Evolutionary conservation across 1,140 invertebrate genomes (phyloP), one percentile per base, ranked within the genome.

Genomic region (Asbolus verrucosus): DNA sequence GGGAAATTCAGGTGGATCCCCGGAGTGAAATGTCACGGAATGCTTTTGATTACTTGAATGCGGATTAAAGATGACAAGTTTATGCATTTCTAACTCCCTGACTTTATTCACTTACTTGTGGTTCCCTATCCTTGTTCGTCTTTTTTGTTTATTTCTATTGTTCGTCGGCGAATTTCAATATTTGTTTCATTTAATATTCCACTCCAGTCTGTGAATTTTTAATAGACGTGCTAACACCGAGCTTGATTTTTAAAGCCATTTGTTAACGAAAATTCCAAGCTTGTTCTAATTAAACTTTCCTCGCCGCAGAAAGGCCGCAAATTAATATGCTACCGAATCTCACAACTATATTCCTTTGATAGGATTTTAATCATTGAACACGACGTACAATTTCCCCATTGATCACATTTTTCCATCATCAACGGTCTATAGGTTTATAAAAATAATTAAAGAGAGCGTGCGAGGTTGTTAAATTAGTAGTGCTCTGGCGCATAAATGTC

Each of bases 1-100:
- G 33, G 65, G 33, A 59, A 67, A 54, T 61, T 60, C 67, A 60
- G 67, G 67, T 69, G 67, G 41, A 62, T 69, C 60, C 67, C 60
- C 21, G 38, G 67, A 69, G 67, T 62, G 59, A 69, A 69, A 69
- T 69, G 67, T 69, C 67, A 69, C 54, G 59, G 67, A 69, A 62
- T 69, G 54, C 59, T 19, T 69, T 69, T 67, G 46, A 67, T 67
- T 67, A 67, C 65, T 59, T 39, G 38, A 69, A 69, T 69, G 43
- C 67, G 54, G 54, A 69, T 61, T 69, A 69, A 61, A 69, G 67
- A 61, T 63, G 67, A 63, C 54, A 69, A 62, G 50, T 69, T 69
- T 69, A 63, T 69, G 67, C 50, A 54, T 54, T 30, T 68, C 39
- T 39, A 54, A 61, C 38, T 54, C 38, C 46, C 21, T 27, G 21